Percentiles rank a stretch among this genome's conserved stretches.
These are phyloP conservation scores for Burhinus bistriatus DNA, from an alignment of 2,113 vertebrate genomes.

Conservation along the genomic window DNA sequence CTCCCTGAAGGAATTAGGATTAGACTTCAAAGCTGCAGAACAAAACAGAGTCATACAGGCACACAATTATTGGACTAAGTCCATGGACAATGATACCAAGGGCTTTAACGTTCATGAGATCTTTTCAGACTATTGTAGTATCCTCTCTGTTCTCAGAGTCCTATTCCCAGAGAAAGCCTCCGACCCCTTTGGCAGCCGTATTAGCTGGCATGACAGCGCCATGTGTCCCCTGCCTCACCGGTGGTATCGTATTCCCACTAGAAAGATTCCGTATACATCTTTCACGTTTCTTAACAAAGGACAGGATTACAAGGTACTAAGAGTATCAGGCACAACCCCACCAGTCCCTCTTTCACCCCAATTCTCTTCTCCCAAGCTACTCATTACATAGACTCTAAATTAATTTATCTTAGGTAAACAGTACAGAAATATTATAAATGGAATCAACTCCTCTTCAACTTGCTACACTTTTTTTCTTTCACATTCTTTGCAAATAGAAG, in stretches of 20 bases:
- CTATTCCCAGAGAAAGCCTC: neutral
- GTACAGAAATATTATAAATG: constrained; percentile 32
- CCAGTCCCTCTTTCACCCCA: constrained; percentile 35
- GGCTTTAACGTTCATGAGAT: constrained; percentile 36
- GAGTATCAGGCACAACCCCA: constrained; percentile 15
- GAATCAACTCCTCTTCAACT: constrained; percentile 49
- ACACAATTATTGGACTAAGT: constrained; percentile 49
- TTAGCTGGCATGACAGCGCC: neutral
- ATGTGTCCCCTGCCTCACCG: neutral
- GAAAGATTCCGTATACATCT: neutral
- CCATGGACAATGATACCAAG: constrained; percentile 44
- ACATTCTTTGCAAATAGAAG: constrained; percentile 49
- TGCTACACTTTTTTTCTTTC: constrained; percentile 16
- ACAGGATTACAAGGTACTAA: constrained; percentile 58
- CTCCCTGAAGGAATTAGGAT: constrained; percentile 56
- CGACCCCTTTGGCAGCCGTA: neutral
- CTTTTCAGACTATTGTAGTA: constrained; percentile 34
- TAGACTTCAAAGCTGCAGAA: constrained; percentile 59
- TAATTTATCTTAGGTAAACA: constrained; percentile 58
- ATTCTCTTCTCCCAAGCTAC: constrained; percentile 27
- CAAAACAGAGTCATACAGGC: constrained; percentile 40
- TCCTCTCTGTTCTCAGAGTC: neutral
- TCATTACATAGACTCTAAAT: constrained; percentile 44
- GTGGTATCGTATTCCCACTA: neutral
- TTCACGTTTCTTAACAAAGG: constrained; percentile 46